Evolutionary conservation across 2,113 vertebrate species (phyloP).

Genomic region (Setophaga kirtlandii): DNA sequence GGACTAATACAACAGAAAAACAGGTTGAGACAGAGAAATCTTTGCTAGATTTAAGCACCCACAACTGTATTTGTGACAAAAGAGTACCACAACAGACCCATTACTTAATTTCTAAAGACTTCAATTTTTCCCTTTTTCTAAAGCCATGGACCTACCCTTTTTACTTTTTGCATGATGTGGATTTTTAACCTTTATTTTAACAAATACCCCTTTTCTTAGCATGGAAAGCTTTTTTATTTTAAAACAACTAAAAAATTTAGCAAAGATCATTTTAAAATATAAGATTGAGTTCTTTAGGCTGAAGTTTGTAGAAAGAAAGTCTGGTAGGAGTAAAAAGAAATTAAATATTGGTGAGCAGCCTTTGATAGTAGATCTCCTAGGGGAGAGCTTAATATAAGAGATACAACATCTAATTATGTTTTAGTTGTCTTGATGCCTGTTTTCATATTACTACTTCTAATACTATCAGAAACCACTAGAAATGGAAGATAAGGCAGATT

Average conservation of each 20-base stretch:
- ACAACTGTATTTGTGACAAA: background rate
- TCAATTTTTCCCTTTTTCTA: background rate
- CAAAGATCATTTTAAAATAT: background rate
- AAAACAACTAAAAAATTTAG: background rate
- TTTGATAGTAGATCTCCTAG: background rate
- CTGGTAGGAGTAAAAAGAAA: conserved; percentile 9
- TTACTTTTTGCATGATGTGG: background rate
- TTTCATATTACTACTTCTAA: background rate
- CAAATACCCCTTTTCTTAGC: background rate
- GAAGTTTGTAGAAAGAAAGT: conserved; percentile 1
- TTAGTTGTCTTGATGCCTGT: background rate
- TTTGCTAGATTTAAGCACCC: background rate
- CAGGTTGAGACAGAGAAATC: background rate
- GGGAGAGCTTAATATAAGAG: background rate
- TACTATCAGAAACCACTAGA: background rate
- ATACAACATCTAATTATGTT: conserved; percentile 29
- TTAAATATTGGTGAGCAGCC: background rate
- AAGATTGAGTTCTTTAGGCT: background rate
- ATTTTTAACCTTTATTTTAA: conserved; percentile 14
- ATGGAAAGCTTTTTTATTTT: background rate
- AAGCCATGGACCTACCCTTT: background rate
- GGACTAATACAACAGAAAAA: background rate
- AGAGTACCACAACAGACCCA: background rate
- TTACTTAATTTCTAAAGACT: background rate
- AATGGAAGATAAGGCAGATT: background rate